phyloP scores from a whole-genome alignment of 2,797 vertebrate genomes.

The Onychomys arenicola region DNA sequence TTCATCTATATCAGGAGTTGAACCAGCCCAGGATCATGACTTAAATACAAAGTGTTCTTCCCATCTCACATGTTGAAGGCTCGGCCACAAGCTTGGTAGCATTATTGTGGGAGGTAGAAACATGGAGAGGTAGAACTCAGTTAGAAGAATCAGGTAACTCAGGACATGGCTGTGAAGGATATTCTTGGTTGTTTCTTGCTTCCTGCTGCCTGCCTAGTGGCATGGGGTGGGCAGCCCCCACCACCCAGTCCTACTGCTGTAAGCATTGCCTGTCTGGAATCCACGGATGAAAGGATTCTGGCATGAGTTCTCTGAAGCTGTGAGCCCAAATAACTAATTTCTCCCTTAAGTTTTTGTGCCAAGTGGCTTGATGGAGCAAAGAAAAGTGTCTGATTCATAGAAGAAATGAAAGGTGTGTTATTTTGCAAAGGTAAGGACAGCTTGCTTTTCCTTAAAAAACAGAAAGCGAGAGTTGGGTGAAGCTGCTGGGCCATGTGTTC shows the following conservation, averaged over 20 bases:
- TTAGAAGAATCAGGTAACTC: too few species aligned
- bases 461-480: background rate
- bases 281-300: background rate
- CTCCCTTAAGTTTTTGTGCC: background rate
- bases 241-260: background rate
- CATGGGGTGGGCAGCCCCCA: background rate
- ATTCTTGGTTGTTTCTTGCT: background rate
- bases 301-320: background rate
- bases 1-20: background rate
- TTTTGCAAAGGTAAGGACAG: background rate
- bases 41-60: background rate
- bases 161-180: background rate
- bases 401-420: background rate
- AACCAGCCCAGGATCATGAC: background rate
- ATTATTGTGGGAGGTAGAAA: background rate
- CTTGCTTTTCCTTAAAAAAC: background rate
- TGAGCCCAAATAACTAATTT: background rate
- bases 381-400: fast-evolving
- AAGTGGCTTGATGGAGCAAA: background rate
- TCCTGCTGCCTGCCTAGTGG: too few species aligned
- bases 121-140: background rate
- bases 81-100: background rate
- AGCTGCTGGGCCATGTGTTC: background rate
- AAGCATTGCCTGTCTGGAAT: too few species aligned
- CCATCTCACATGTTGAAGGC: background rate